Evolutionary conservation across 2,113 vertebrate species (phyloP), one percentile per base, ranked within the genome.

Genomic region (Neogobius melanostomus): DNA sequence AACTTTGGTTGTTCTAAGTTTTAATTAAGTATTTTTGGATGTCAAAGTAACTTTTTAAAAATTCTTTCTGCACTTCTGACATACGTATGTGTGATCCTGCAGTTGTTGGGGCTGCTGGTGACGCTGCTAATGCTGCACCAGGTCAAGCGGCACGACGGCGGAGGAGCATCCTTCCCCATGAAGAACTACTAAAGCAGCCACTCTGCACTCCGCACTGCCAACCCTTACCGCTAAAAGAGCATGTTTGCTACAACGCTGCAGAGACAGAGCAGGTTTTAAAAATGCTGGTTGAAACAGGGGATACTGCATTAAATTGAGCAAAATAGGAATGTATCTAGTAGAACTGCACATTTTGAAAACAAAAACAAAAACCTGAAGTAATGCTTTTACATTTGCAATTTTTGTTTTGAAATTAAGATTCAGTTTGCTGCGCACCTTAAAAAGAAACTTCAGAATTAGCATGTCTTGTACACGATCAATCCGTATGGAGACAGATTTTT

Each of bases 61-160:
- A 21, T 36, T 36, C 28, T 36, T 36, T 36, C 28, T 28, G 8
- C 11, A 9, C 11, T 12, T 52, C 28, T 36, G 28, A 36, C 28
- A 36, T 11, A 16, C 36, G 11, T 21, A 21, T 72, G n/a, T 64
- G n/a, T 64, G 52, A 16, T 12, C 44, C 10, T 45, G 1, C 3
- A 87, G 85, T 57, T 87, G 10, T 2, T 87, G 52, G 81, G 79
- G 17, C 74, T 87, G 57, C 43, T 87, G 69, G 5, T 87, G 36
- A 50, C 79, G 8, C 3, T 87, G 11, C 60, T 87, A 44, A 89
- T 89, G 87, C 49, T 81, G 53, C 63, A 67, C 28, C 85, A 87
- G 72, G 0, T 89, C 57, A 74, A 10, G 14, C 69, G 51, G 0
- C 52, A 89, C 1, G 72, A 84, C 16, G 2, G 17, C 7, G 68